These are phyloP conservation scores for Mus spicilegus DNA, from an alignment of 2,113 vertebrate species.

Conservation along the genomic window DNA sequence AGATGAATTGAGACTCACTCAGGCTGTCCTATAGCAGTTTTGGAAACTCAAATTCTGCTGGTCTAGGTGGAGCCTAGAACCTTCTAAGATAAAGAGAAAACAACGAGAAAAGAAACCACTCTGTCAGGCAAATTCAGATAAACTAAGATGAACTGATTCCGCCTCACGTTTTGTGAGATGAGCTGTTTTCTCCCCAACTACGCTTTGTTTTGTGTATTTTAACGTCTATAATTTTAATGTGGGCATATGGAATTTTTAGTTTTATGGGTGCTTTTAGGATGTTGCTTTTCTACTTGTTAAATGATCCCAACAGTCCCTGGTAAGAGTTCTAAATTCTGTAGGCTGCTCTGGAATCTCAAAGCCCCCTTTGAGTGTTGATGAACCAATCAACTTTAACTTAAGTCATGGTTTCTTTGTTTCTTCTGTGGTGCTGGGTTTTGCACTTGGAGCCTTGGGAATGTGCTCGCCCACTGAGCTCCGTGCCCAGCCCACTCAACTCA, in stretches of 20 bases:
- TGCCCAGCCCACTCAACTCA: not conserved
- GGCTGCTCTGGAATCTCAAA: not conserved
- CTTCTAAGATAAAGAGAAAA: constrained; percentile 29
- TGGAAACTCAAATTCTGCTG: not conserved
- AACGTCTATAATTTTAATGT: constrained; percentile 28
- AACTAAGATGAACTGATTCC: not conserved
- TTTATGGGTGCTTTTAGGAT: not conserved
- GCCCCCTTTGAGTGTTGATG: not conserved
- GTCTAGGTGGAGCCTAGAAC: not conserved
- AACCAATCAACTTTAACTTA: not conserved
- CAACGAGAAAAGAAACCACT: constrained; percentile 18
- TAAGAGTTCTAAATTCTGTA: constrained; percentile 9
- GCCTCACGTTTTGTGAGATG: not conserved
- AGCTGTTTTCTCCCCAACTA: not conserved
- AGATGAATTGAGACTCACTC: not conserved
- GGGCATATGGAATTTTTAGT: not conserved
- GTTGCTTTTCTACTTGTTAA: not conserved
- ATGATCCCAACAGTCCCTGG: not conserved
- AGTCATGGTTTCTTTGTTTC: not conserved
- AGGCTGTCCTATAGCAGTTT: not conserved
- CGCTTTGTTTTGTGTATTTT: constrained; percentile 19
- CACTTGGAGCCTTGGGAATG: not conserved
- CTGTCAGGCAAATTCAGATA: not conserved
- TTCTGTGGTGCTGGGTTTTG: not conserved
- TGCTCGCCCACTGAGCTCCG: not conserved